Conservation (phyloP, 2,888 invertebrate genomes). For the Metalampra italica region DNA sequence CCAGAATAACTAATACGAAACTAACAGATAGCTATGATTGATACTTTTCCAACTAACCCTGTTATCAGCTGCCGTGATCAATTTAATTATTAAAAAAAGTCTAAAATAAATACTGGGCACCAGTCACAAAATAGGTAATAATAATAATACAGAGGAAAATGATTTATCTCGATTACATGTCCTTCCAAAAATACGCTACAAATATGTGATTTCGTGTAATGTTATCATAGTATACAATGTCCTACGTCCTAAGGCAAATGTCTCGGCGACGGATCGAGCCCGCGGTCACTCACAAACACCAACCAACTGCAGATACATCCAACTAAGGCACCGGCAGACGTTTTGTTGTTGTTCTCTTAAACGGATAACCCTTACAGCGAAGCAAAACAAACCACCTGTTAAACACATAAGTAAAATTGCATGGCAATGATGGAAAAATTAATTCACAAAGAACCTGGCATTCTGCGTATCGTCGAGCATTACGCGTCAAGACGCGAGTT, state of each 20-base stretch:
- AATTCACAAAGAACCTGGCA: too few species aligned
- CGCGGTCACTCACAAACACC: neutral
- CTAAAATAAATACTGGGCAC: constrained; percentile 58
- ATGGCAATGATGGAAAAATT: too few species aligned
- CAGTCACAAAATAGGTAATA: constrained; percentile 40
- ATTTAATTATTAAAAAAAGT: constrained; percentile 35
- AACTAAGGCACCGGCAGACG: too few species aligned
- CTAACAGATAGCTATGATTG: too few species aligned
- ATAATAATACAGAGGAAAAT: constrained; percentile 52
- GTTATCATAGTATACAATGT: constrained; percentile 66
- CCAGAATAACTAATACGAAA: too few species aligned
- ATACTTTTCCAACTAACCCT: neutral
- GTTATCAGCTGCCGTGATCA: neutral
- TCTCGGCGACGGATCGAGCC: neutral
- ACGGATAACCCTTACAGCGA: too few species aligned
- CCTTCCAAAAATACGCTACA: constrained; percentile 63
- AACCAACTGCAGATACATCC: too few species aligned
- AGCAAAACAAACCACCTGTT: too few species aligned
- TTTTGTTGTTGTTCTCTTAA: too few species aligned
- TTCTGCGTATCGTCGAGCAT: too few species aligned
- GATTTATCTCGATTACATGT: constrained; percentile 48
- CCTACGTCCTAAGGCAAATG: constrained; percentile 49
- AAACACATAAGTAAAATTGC: too few species aligned
- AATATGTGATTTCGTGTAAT: constrained; percentile 38
- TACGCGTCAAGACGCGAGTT: too few species aligned